phyloP scores from a whole-genome alignment of 2,888 invertebrate genomes.

The Apamea anceps region DNA sequence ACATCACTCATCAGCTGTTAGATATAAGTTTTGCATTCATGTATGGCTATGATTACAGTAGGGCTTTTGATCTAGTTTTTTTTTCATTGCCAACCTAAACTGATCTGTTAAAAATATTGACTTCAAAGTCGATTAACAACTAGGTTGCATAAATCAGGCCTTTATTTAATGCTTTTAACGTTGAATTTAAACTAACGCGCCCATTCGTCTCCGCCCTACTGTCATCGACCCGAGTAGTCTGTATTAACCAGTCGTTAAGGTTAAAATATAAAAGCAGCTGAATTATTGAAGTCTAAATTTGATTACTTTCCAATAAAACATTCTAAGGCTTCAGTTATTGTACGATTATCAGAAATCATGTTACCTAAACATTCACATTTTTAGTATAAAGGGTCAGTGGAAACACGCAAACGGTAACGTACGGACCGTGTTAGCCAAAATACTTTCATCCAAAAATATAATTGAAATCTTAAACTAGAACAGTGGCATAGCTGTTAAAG shows the following conservation, averaged over 20 bases:
- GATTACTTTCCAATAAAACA: not conserved
- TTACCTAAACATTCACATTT: not conserved
- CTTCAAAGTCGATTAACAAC: not conserved
- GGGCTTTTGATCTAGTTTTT: not conserved
- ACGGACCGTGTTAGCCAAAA: slow-evolving; percentile 1
- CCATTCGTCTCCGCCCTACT: slow-evolving; percentile 5
- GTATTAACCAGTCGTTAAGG: not conserved
- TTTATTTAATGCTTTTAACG: not conserved
- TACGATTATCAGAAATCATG: not conserved
- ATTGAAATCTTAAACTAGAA: slow-evolving; percentile 31
- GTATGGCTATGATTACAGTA: not conserved
- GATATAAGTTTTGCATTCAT: not conserved
- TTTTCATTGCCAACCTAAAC: slow-evolving; percentile 8
- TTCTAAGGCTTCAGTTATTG: not conserved
- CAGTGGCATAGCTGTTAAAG: slow-evolving; percentile 23
- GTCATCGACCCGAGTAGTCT: slow-evolving; percentile 29
- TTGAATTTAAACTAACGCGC: slow-evolving; percentile 27
- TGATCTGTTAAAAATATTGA: not conserved
- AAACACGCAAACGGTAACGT: slow-evolving; percentile 39
- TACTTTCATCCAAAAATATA: slow-evolving; percentile 17
- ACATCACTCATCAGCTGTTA: not conserved
- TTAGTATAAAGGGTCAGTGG: not conserved
- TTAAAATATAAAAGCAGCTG: not conserved
- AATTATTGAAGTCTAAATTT: not conserved
- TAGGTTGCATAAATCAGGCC: slow-evolving; percentile 11